Base-by-base conservation (phyloP, 2,113 vertebrate species). In the Menidia beryllina region DNA sequence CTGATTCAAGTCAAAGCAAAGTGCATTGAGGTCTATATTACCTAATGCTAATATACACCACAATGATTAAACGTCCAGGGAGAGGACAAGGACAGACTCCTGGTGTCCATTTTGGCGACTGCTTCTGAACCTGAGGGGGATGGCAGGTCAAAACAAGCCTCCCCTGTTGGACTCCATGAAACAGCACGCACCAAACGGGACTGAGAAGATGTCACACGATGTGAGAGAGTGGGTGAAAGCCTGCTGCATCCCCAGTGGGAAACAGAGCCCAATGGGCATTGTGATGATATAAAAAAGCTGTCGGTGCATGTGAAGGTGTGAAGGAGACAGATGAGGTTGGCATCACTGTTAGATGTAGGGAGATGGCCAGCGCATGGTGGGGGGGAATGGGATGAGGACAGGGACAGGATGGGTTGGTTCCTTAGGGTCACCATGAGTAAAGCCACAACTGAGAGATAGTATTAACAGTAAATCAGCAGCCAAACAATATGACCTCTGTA, bases 1-100 rank as follows among this genome's bases (percentile, higher is more conserved):
- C 93, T 89, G 92, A 92, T 94, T 93, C 92, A 93, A 93, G 92
- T 93, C 91, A 90, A 93, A 91, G 91, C 90, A 89, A 91, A 92
- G 90, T 91, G 93, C 92, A 93, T 90, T 85, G 89, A 90, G 90
- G 90, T 92, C 91, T 91, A 90, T 92, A 90, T 91, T 89, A 91
- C 85, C 88, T 85, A 88, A 89, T 89, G 88, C 87, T 88, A 91
- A 90, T 90, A 90, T 92, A 90, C 82, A 92, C 90, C 88, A 90
- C 90, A 90, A 91, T 89, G 91, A 91, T 66, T 34, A 87, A 83
- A 83, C 21, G 71, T 84, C 86, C 86, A 88, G 79, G 71, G 67
- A 87, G 69, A 77, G 84, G 85, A 85, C 84, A 70, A 71, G 70
- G 78, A 88, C 87, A 77, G 81, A 84, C 79, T 85, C 77, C 67